phyloP scores from a whole-genome alignment of 2,113 vertebrate species.

The Oxyruncus cristatus region DNA sequence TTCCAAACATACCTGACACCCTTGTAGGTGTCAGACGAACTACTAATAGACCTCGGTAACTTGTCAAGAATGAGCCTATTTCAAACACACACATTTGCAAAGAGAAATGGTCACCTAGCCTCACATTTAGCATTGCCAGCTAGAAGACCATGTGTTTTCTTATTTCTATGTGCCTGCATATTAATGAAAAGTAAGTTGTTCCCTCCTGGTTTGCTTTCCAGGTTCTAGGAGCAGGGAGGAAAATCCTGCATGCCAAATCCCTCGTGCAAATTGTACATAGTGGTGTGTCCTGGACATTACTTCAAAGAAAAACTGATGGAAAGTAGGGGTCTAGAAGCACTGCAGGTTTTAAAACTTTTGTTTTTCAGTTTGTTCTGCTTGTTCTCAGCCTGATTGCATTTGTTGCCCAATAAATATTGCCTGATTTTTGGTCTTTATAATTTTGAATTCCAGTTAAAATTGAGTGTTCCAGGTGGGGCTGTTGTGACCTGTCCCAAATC shows the following conservation, averaged over 20 bases:
- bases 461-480: not conserved
- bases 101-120: not conserved
- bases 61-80: not conserved
- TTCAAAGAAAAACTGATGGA: not conserved
- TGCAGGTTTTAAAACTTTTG: not conserved
- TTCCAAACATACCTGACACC: not conserved
- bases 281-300: not conserved
- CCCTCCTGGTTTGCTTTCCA: not conserved
- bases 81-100: not conserved
- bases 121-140: not conserved
- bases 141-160: not conserved
- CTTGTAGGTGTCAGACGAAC: not conserved
- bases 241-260: not conserved
- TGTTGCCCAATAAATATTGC: not conserved
- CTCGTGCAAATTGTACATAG: not conserved
- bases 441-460: not conserved
- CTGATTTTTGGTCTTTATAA: not conserved
- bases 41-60: not conserved
- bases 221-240: not conserved
- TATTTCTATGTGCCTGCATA: not conserved
- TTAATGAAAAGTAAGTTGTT: not conserved
- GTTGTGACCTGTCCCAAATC: not conserved
- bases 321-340: not conserved
- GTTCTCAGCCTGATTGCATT: not conserved
- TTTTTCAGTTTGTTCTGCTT: not conserved